phyloP scores from a whole-genome alignment of 1,140 invertebrate genomes.

The Diprion similis region DNA sequence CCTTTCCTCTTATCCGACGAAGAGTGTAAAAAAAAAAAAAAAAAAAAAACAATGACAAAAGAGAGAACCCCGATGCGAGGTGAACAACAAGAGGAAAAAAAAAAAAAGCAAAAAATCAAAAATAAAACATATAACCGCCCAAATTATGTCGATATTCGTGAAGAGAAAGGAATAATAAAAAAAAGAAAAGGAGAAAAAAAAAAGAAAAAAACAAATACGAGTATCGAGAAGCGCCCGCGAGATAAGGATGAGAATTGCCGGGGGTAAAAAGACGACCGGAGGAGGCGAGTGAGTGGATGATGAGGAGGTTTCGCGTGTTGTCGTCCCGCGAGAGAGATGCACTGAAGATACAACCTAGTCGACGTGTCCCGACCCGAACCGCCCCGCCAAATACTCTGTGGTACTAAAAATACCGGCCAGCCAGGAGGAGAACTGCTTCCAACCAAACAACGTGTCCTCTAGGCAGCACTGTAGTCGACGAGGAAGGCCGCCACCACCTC shows the following conservation, averaged over 20 bases:
- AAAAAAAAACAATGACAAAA: neutral
- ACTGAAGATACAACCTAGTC: slow-evolving; percentile 18
- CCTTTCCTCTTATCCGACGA: neutral
- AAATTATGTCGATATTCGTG: too few species aligned
- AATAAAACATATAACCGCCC: too few species aligned
- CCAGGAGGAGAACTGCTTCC: slow-evolving; percentile 28
- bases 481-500: slow-evolving; percentile 8
- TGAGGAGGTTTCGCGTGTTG: slow-evolving; percentile 8
- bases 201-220: neutral
- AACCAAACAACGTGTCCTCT: slow-evolving; percentile 39
- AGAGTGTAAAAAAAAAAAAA: neutral
- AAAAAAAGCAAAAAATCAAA: too few species aligned
- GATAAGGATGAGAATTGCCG: neutral
- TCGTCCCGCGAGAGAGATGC: slow-evolving; percentile 32
- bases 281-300: neutral
- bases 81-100: too few species aligned
- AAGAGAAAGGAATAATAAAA: too few species aligned
- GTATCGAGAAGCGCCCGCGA: neutral
- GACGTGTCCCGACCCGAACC: slow-evolving; percentile 19
- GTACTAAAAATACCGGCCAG: slow-evolving; percentile 56
- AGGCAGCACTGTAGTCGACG: slow-evolving; percentile 24
- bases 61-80: neutral
- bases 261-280: neutral
- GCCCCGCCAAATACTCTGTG: slow-evolving; percentile 54
- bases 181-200: neutral